Evolutionary conservation across 2,888 invertebrate species (phyloP).

Genomic region (Troides helena): DNA sequence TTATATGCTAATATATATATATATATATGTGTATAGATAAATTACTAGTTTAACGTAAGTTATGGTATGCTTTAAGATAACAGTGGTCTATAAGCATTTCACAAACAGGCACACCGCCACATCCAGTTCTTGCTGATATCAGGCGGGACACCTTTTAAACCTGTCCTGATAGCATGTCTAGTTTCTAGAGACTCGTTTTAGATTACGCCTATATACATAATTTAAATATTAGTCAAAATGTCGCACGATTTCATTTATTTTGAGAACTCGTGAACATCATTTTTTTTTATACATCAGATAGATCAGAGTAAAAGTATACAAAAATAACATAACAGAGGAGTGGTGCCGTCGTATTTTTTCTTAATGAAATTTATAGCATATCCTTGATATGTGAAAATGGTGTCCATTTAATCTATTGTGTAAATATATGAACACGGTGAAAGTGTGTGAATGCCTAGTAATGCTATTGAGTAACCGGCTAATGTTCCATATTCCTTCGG

Average conservation of each 20-base stretch:
- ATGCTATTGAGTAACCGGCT: background rate
- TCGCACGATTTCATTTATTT: background rate
- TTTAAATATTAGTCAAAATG: slow-evolving; percentile 1
- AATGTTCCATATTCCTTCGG: too few species aligned
- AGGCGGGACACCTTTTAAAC: background rate
- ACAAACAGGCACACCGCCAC: slow-evolving; percentile 14
- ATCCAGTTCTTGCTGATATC: slow-evolving; percentile 15
- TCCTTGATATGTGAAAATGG: background rate
- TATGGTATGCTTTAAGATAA: background rate
- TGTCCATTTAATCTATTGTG: background rate
- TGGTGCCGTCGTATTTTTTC: background rate
- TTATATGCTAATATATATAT: too few species aligned
- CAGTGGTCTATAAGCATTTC: slow-evolving; percentile 15
- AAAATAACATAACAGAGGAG: background rate
- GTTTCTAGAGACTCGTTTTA: background rate
- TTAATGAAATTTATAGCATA: background rate
- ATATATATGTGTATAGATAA: too few species aligned
- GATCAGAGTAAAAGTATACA: too few species aligned
- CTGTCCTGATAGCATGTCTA: slow-evolving; percentile 11
- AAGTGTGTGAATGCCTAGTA: background rate
- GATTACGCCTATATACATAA: background rate
- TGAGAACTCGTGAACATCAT: background rate
- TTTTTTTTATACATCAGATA: too few species aligned
- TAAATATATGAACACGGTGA: slow-evolving; percentile 1
- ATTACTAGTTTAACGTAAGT: background rate